Evolutionary conservation across 1,140 invertebrate genomes (phyloP).

Genomic region (Bombyx mori): DNA sequence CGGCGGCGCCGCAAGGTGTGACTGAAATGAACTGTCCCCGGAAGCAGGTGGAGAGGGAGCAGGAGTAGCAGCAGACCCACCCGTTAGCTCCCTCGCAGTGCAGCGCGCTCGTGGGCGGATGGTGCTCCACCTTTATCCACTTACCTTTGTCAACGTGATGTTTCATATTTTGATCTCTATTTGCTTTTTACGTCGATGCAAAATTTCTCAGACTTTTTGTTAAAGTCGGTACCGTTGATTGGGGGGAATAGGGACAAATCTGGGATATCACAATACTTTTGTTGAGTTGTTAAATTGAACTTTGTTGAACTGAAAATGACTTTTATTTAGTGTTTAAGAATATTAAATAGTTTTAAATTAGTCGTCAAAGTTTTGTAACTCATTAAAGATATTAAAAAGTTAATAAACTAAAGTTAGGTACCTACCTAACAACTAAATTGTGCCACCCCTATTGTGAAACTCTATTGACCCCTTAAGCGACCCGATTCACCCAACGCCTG

Average conservation of each 20-base stretch:
- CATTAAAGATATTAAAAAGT: too few relatives aligned
- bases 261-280: too few relatives aligned
- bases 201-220: not conserved
- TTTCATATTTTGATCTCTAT: slow-evolving; percentile 1
- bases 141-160: not conserved
- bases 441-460: too few relatives aligned
- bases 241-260: too few relatives aligned
- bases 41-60: slow-evolving; percentile 95
- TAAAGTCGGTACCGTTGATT: not conserved
- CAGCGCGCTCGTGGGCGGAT: slow-evolving; percentile 93
- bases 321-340: not conserved
- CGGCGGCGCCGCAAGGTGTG: slow-evolving; percentile 44
- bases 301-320: too few relatives aligned
- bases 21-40: slow-evolving; percentile 89
- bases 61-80: slow-evolving; percentile 95
- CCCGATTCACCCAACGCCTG: too few relatives aligned
- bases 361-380: too few relatives aligned
- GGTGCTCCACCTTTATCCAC: slow-evolving; percentile 85
- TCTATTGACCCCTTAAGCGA: too few relatives aligned
- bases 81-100: slow-evolving; percentile 84
- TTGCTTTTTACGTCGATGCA: not conserved
- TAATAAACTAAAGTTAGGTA: too few relatives aligned
- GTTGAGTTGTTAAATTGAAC: too few relatives aligned
- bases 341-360: not conserved
- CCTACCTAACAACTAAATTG: too few relatives aligned